Evolutionary conservation across 2,113 vertebrate species (phyloP).

Genomic region (Amazona vittata): DNA sequence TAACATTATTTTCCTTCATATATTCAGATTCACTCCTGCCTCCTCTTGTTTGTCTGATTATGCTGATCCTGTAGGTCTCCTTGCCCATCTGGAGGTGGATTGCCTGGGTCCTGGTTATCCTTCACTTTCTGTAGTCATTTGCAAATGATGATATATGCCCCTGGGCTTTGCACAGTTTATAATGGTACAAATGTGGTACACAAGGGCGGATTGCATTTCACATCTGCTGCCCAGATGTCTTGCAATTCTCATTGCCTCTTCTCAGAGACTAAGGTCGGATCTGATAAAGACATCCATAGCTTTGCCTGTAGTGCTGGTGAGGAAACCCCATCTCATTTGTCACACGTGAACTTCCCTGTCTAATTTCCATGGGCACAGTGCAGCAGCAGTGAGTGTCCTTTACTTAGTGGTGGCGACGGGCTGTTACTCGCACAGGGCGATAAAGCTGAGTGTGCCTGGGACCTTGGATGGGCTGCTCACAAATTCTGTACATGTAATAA

Average conservation of each 20-base stretch:
- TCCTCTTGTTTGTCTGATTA: background rate
- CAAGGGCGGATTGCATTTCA: background rate
- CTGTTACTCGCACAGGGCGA: background rate
- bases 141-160: background rate
- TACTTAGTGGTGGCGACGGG: background rate
- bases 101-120: background rate
- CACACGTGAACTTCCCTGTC: background rate
- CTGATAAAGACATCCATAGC: background rate
- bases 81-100: background rate
- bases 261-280: background rate
- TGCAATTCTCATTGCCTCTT: background rate
- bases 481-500: background rate
- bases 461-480: background rate
- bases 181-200: background rate
- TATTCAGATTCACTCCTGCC: background rate
- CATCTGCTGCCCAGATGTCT: conserved; percentile 39
- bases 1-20: background rate
- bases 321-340: background rate
- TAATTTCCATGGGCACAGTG: accelerated
- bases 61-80: background rate
- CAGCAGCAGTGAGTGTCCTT: accelerated
- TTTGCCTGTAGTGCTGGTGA: background rate
- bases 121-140: background rate
- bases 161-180: background rate
- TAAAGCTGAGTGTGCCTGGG: background rate